Evolutionary conservation across 2,113 vertebrate genomes (phyloP).

Genomic region (Nesogale talazaci): DNA sequence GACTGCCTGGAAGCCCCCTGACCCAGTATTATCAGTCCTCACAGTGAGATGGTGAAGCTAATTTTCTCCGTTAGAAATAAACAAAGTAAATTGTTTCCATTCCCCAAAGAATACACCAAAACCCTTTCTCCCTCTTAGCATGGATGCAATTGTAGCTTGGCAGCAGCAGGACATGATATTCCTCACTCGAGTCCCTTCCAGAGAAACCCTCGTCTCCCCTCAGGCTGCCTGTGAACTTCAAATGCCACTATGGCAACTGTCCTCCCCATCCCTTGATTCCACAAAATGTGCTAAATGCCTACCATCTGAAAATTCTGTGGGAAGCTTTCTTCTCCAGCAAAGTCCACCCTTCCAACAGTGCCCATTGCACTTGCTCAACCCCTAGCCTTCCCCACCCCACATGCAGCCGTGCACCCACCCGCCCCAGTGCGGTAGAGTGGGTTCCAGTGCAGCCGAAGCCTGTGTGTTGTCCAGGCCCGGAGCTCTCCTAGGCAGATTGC

Average conservation of each 20-base stretch:
- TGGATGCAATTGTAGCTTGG: constrained; percentile 80
- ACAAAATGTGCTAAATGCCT: background rate
- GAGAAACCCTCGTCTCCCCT: background rate
- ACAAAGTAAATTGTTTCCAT: constrained; percentile 82
- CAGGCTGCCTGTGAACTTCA: background rate
- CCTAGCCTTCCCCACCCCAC: background rate
- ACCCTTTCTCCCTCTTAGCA: constrained; percentile 68
- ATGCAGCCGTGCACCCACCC: no score
- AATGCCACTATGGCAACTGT: background rate
- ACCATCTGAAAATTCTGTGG: background rate
- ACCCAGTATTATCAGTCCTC: constrained; percentile 71
- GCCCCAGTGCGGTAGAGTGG: background rate
- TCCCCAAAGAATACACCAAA: constrained; percentile 79
- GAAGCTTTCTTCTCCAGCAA: background rate
- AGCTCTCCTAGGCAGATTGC: background rate
- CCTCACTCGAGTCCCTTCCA: constrained; percentile 28
- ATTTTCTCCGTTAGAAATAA: constrained; percentile 76
- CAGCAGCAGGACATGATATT: constrained; percentile 54
- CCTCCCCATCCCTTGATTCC: background rate
- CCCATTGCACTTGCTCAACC: background rate
- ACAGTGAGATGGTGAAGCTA: constrained; percentile 70
- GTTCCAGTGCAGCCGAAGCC: background rate
- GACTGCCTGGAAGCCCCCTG: constrained; percentile 4
- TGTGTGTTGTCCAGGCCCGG: background rate
- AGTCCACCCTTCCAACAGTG: background rate